Conservation (phyloP, 2,888 invertebrate genomes). For the Athetis lepigone region DNA sequence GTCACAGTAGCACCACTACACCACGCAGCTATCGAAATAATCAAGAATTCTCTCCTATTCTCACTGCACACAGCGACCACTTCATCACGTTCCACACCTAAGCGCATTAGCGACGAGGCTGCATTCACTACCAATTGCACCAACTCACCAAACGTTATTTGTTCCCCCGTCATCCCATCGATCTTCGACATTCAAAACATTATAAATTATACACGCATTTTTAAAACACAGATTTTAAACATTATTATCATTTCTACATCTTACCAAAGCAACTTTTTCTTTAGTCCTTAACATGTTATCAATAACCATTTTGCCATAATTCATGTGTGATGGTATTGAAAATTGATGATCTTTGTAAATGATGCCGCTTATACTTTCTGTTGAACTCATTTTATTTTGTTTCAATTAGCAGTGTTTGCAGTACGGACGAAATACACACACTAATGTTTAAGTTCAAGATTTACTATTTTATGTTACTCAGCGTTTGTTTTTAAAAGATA, state of each 20-base stretch:
- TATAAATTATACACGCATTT: conserved; percentile 34
- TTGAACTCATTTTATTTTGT: conserved; percentile 40
- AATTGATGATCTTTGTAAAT: conserved; percentile 70
- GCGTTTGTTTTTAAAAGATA: conserved; percentile 10
- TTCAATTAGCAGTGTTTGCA: conserved; percentile 9
- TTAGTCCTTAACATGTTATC: conserved; percentile 68
- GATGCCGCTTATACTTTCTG: conserved; percentile 52
- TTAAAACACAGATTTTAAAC: not conserved
- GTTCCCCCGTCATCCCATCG: conserved; percentile 69
- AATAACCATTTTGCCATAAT: conserved; percentile 73
- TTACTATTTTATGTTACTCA: conserved; percentile 15
- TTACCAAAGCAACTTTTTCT: conserved; percentile 76
- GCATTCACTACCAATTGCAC: conserved; percentile 71
- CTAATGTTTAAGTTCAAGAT: not conserved
- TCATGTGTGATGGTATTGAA: conserved; percentile 73
- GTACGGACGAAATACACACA: conserved; percentile 15
- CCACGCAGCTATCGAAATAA: conserved; percentile 63
- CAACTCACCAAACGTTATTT: conserved; percentile 71
- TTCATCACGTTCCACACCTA: conserved; percentile 73
- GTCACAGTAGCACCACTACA: conserved; percentile 70
- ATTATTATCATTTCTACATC: conserved; percentile 28
- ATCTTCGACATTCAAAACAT: conserved; percentile 62
- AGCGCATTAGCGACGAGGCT: conserved; percentile 66
- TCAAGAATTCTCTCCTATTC: conserved; percentile 75
- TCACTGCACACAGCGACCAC: conserved; percentile 78